Percentiles rank a stretch among this genome's conserved stretches.
phyloP scores from a whole-genome alignment of 2,113 vertebrate species.

The Paradoxurus hermaphroditus region DNA sequence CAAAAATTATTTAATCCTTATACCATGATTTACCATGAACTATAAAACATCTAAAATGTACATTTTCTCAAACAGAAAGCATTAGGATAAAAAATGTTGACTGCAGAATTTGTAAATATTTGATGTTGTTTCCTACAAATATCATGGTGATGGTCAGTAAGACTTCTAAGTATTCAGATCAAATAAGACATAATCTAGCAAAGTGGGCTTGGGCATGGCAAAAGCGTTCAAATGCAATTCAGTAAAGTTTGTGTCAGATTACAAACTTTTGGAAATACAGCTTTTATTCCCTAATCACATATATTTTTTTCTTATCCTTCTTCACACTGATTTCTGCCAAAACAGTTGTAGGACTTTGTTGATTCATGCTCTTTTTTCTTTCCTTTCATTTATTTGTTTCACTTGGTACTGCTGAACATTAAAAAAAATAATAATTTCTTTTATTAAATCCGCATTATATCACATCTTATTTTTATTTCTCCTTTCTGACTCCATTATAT shows the following conservation, averaged over 20 bases:
- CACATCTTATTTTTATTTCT: not conserved
- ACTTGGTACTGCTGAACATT: not conserved
- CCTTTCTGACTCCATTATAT: not conserved
- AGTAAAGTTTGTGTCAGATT: not conserved
- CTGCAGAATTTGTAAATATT: not conserved
- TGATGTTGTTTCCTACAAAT: not conserved
- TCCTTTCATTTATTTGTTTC: not conserved
- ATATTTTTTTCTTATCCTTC: not conserved
- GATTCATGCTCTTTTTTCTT: not conserved
- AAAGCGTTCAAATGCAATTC: not conserved
- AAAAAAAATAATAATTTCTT: not conserved
- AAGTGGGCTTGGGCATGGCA: not conserved
- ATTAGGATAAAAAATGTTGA: not conserved
- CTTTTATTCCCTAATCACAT: not conserved
- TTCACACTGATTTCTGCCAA: not conserved
- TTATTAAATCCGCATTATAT: not conserved
- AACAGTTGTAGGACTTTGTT: not conserved
- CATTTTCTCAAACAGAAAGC: not conserved
- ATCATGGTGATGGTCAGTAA: not conserved
- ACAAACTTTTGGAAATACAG: not conserved
- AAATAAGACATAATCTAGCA: not conserved
- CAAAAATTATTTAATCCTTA: not conserved
- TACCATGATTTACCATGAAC: not conserved
- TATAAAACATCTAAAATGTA: not conserved
- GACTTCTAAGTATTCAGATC: not conserved